Base-by-base conservation (phyloP, 1,140 invertebrate species). In the Scaptomyza pallida region DNA sequence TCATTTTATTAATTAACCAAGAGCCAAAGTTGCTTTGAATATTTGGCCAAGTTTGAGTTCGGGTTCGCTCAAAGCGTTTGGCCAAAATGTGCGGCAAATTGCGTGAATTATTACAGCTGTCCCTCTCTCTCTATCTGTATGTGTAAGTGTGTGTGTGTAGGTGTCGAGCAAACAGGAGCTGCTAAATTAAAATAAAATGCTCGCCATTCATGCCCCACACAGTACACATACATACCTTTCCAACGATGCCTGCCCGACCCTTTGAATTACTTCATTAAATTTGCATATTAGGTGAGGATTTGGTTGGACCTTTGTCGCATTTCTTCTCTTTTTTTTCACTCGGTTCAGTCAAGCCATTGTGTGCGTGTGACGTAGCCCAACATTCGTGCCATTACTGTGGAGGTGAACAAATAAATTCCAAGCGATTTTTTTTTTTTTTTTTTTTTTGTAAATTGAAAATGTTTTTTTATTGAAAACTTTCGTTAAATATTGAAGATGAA, bases 241-340 rank as follows among this genome's bases (percentile, higher is more conserved):
- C 57, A 5, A 8, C 10, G 16, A 48, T 30, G 9, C 56, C 26
- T 33, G 17, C 33, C 48, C 54, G 65, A 88, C 82, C 82, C 78
- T 88, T 88, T 72, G 75, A 89, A 88, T 88, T 88, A 88, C 82
- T 88, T 88, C 82, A 88, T 88, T 88, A 88, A 88, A 88, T 82
- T 88, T 88, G 78, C 82, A 88, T 88, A 88, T 89, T 88, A 88
- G 78, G 82, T 82, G 75, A 69, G 82, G 72, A 82, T 82, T 88
- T 88, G 75, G 68, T 78, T 82, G 80, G 80, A 68, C 48, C 74
- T 65, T 79, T 79, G 55, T 80, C 80, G 63, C 81, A 83, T 43
- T 75, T 76, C 78, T 26, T 26, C 0, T 6, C 81, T 78, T 26
- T 26, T 26, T 26, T 55, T 16, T 19, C 54, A 41, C 57, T 47